Evolutionary conservation across 2,888 invertebrate genomes (phyloP).

Genomic region (Eugnorisma glareosa): DNA sequence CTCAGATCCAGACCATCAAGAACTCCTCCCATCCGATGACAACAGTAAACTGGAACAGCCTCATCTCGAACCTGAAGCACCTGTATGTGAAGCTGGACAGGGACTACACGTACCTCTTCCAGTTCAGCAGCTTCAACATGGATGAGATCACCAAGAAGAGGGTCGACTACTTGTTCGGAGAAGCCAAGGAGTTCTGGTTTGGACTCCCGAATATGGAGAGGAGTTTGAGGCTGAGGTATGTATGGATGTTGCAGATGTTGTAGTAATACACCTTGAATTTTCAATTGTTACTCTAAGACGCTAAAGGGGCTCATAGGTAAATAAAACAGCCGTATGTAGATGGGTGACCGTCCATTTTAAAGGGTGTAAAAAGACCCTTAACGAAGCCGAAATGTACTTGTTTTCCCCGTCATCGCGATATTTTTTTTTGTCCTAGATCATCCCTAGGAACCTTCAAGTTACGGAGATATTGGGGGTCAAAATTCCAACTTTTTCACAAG

Average conservation of each 20-base stretch:
- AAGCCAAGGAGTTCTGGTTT: slow-evolving; percentile 82
- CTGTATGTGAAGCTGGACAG: slow-evolving; percentile 78
- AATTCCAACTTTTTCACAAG: no score
- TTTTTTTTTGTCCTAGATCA: no score
- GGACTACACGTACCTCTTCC: slow-evolving; percentile 84
- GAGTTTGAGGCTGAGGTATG: slow-evolving; percentile 80
- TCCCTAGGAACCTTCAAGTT: no score
- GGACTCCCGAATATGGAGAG: slow-evolving; percentile 73
- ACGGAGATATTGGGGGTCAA: no score
- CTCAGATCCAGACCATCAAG: slow-evolving; percentile 74
- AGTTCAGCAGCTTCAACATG: slow-evolving; percentile 81
- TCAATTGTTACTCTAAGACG: neutral
- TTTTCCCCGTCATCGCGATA: no score
- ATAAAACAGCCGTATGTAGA: neutral
- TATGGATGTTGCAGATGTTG: neutral
- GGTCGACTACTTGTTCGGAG: slow-evolving; percentile 66
- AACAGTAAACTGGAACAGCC: slow-evolving; percentile 80
- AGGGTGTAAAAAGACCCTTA: no score
- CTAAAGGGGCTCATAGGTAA: neutral
- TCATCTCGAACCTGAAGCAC: slow-evolving; percentile 80
- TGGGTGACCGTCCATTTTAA: neutral
- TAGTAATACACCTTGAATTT: neutral
- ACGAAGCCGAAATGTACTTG: no score
- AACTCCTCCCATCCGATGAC: slow-evolving; percentile 69
- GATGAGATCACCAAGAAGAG: slow-evolving; percentile 64